Evolutionary conservation across 2,113 vertebrate genomes (phyloP).

Genomic region (Malurus cyaneus): DNA sequence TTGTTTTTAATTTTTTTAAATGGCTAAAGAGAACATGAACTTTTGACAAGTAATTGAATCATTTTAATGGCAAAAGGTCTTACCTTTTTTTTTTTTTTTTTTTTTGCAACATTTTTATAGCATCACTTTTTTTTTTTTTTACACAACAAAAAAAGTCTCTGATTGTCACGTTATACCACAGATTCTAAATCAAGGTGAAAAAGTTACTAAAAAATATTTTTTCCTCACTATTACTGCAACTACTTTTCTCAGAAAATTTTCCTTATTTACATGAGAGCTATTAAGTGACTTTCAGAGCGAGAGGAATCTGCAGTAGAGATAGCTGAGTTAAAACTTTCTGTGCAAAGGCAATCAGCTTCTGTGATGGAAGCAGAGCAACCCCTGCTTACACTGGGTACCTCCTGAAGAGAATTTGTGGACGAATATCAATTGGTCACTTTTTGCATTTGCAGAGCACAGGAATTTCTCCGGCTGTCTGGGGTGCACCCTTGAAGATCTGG

Average conservation of each 20-base stretch:
- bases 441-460: neutral
- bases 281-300: neutral
- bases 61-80: neutral
- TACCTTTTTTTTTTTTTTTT: no score
- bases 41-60: neutral
- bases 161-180: neutral
- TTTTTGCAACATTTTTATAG: fast-evolving
- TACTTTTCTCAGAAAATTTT: neutral
- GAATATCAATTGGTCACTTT: neutral
- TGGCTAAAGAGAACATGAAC: neutral
- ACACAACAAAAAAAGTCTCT: no score
- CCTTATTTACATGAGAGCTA: neutral
- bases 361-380: neutral
- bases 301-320: neutral
- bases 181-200: neutral
- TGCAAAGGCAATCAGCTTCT: neutral
- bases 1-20: neutral
- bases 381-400: neutral
- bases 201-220: neutral
- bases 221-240: fast-evolving
- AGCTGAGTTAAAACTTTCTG: neutral
- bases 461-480: neutral
- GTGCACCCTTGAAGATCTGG: neutral
- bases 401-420: neutral
- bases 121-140: no score